Percentiles rank a stretch among this genome's conserved stretches.
phyloP scores from a whole-genome alignment of 2,797 vertebrate genomes.

The Allobates femoralis region DNA sequence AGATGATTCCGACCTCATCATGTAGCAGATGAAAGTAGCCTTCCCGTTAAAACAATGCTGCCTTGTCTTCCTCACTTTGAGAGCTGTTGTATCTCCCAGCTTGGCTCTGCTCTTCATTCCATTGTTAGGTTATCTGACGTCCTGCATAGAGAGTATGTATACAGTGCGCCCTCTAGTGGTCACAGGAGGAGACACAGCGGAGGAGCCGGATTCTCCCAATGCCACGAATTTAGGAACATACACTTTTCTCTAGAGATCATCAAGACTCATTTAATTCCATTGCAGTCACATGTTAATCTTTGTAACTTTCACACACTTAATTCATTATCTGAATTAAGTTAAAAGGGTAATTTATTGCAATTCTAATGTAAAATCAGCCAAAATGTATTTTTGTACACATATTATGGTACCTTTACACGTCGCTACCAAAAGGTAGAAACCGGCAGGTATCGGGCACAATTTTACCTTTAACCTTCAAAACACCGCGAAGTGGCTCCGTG shows the following conservation, averaged over 20 bases:
- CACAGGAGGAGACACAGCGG: neutral
- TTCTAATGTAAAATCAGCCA: neutral
- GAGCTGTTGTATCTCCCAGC: slow-evolving; percentile 44
- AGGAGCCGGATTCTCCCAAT: neutral
- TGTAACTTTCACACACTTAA: neutral
- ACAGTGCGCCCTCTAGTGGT: slow-evolving; percentile 42
- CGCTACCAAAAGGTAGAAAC: no score
- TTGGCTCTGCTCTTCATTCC: slow-evolving; percentile 26
- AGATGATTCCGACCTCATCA: slow-evolving; percentile 39
- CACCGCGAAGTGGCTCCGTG: no score
- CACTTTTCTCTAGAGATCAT: neutral
- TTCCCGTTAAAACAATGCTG: slow-evolving; percentile 57
- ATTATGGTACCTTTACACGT: no score
- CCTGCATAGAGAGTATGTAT: slow-evolving; percentile 46
- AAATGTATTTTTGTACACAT: neutral
- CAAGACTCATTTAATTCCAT: neutral
- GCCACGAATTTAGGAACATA: neutral
- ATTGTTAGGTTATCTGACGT: slow-evolving; percentile 54
- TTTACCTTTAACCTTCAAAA: no score
- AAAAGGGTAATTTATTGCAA: neutral
- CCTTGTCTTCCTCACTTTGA: slow-evolving; percentile 56
- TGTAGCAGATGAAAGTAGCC: slow-evolving; percentile 52
- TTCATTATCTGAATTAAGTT: neutral
- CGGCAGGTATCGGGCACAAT: no score
- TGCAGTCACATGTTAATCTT: neutral